phyloP scores from a whole-genome alignment of 2,888 invertebrate species.

The Drosophila acutilabella region DNA sequence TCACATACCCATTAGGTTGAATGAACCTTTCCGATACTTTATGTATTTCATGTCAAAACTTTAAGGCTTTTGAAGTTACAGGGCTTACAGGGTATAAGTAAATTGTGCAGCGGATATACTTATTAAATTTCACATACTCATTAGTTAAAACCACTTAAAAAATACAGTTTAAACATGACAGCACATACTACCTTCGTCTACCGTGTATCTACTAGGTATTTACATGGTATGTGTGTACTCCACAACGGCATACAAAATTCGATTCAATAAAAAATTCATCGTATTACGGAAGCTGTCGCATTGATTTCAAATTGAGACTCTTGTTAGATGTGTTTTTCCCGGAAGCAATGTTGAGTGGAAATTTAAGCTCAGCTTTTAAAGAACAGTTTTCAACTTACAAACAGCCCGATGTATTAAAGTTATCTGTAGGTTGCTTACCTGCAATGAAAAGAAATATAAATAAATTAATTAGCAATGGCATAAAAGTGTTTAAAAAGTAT shows the following conservation, averaged over 20 bases:
- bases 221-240: slow-evolving; percentile 31
- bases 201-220: background rate
- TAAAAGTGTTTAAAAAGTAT: too few species aligned
- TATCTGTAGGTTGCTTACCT: slow-evolving; percentile 52
- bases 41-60: too few species aligned
- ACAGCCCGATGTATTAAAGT: background rate
- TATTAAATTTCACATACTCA: too few species aligned
- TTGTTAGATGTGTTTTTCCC: slow-evolving; percentile 21
- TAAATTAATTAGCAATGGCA: background rate
- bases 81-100: too few species aligned
- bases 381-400: slow-evolving; percentile 25
- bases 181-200: background rate
- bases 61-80: too few species aligned
- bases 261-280: slow-evolving; percentile 66
- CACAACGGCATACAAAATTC: slow-evolving; percentile 29
- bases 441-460: slow-evolving; percentile 32
- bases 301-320: slow-evolving; percentile 63
- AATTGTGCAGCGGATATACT: too few species aligned
- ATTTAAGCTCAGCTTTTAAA: slow-evolving; percentile 22
- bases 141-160: too few species aligned
- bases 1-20: slow-evolving; percentile 16
- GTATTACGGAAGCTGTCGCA: slow-evolving; percentile 70
- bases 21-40: background rate
- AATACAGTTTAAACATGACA: too few species aligned
- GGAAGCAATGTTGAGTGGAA: slow-evolving; percentile 30